Evolutionary conservation across 2,113 vertebrate species (phyloP).

Genomic region (Pterocles orientalis): DNA sequence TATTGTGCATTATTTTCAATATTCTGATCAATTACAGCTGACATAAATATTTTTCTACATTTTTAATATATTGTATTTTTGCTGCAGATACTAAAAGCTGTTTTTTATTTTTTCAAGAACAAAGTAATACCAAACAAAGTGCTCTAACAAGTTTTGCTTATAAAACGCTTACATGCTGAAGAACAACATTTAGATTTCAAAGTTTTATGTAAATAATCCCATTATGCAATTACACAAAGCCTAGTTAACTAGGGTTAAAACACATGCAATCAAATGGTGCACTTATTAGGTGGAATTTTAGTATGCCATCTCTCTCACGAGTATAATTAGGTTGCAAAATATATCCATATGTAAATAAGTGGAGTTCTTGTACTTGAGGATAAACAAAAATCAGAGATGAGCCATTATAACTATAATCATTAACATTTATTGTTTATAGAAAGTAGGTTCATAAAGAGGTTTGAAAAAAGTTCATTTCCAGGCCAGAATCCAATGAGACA

Average conservation of each 20-base stretch:
- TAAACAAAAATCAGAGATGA: slow-evolving; percentile 36
- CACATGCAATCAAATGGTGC: background rate
- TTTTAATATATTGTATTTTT: background rate
- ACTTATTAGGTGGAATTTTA: slow-evolving; percentile 14
- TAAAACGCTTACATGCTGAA: background rate
- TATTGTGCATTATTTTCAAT: background rate
- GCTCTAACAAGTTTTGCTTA: background rate
- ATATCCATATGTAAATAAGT: slow-evolving; percentile 21
- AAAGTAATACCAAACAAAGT: background rate
- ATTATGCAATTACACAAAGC: slow-evolving; percentile 46
- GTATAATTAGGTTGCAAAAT: slow-evolving; percentile 42
- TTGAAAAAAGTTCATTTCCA: background rate
- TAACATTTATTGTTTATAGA: background rate
- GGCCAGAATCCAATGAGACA: background rate
- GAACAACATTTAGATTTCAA: background rate
- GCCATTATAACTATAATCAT: background rate
- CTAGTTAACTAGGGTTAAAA: slow-evolving; percentile 53
- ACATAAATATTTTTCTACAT: background rate
- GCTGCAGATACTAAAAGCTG: background rate
- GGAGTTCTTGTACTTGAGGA: background rate
- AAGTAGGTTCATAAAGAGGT: background rate
- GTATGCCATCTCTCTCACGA: background rate
- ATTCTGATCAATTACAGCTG: background rate
- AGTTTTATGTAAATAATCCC: slow-evolving; percentile 42
- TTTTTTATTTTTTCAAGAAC: background rate